Conservation (phyloP, 2,797 vertebrate species). For the Dendrocincla tyrannina region DNA sequence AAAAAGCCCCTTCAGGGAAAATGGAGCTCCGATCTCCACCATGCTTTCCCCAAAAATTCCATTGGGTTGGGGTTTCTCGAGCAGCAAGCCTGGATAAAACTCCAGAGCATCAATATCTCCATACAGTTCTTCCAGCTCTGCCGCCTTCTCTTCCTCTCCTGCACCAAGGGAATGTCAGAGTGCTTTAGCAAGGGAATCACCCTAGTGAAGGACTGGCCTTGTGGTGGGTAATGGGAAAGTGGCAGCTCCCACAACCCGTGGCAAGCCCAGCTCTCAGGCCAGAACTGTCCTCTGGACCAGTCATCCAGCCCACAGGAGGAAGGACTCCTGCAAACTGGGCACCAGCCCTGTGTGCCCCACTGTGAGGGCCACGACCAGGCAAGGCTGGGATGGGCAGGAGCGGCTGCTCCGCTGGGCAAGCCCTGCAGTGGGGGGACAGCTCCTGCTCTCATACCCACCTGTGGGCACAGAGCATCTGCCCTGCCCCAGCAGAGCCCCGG, state of each 20-base stretch:
- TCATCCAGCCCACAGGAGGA: neutral
- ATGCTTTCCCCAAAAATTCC: slow-evolving; percentile 93
- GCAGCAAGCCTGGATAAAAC: slow-evolving; percentile 86
- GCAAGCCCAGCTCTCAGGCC: neutral
- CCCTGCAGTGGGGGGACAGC: neutral
- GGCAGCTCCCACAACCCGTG: neutral
- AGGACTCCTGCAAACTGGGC: neutral
- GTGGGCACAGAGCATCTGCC: rapidly evolving
- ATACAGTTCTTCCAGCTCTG: slow-evolving; percentile 85
- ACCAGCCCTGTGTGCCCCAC: neutral
- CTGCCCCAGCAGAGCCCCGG: neutral
- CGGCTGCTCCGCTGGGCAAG: neutral
- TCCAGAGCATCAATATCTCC: slow-evolving; percentile 93
- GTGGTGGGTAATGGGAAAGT: rapidly evolving
- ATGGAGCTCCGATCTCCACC: slow-evolving; percentile 94
- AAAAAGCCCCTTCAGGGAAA: slow-evolving; percentile 93
- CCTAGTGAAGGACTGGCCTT: neutral
- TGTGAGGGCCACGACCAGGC: rapidly evolving
- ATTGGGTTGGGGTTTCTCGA: slow-evolving; percentile 82
- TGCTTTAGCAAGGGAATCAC: neutral
- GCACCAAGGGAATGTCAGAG: neutral
- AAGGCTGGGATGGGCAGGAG: neutral
- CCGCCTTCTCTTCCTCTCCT: slow-evolving; percentile 86
- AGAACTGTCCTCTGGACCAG: neutral
- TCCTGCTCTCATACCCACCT: rapidly evolving